A percentile compares a stretch with the other conserved stretches of the same genome.
phyloP scores from a whole-genome alignment of 2,888 invertebrate species.

The Pomacea canaliculata region DNA sequence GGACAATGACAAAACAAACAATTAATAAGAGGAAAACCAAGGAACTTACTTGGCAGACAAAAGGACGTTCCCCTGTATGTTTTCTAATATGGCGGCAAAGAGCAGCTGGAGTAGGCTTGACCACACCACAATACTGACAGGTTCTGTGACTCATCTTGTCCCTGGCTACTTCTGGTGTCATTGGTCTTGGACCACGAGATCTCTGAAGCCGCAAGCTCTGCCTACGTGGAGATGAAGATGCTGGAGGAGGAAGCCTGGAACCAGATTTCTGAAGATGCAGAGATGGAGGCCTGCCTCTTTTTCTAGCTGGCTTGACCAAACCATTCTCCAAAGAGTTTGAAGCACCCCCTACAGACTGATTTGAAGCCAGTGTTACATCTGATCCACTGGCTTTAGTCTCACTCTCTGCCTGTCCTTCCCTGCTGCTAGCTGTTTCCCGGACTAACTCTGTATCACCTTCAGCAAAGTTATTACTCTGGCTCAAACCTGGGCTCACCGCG shows the following conservation, averaged over 20 bases:
- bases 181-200: background rate
- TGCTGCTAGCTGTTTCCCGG: no score
- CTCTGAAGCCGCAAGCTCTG: constrained; percentile 17
- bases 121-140: constrained; percentile 62
- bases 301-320: background rate
- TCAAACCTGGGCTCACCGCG: no score
- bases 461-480: no score
- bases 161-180: background rate
- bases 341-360: no score
- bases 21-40: background rate
- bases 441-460: no score
- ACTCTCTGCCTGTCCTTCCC: no score
- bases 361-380: no score
- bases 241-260: constrained; percentile 3
- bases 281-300: background rate
- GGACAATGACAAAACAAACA: no score
- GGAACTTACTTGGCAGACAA: constrained; percentile 55
- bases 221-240: constrained; percentile 7
- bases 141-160: constrained; percentile 43
- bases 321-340: background rate
- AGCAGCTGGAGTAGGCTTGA: constrained; percentile 62
- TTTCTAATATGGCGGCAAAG: constrained; percentile 60
- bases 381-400: no score
- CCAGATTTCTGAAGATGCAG: background rate
- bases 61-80: constrained; percentile 65